Evolutionary conservation across 1,140 invertebrate species (phyloP).

Genomic region (Caenorhabditis briggsae): DNA sequence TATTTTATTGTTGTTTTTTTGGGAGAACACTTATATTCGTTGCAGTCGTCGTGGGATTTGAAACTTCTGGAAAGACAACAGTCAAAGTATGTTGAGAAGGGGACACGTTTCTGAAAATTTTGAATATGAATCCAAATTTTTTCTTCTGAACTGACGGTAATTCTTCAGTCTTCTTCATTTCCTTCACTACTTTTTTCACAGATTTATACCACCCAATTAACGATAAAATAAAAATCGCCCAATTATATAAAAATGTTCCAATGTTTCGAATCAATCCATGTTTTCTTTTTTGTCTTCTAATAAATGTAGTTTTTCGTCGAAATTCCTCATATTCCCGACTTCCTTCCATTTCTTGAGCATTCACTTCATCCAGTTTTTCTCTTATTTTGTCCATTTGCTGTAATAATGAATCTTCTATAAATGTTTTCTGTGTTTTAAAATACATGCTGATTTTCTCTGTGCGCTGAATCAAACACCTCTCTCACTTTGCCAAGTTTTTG

Average conservation of each 20-base stretch:
- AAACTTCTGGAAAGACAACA: not conserved
- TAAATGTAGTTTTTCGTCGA: not conserved
- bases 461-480: not conserved
- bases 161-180: not conserved
- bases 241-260: not conserved
- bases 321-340: constrained; percentile 21
- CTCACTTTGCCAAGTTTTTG: not conserved
- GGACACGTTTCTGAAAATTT: constrained; percentile 2
- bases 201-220: constrained; percentile 35
- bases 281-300: constrained; percentile 3
- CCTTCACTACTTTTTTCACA: not conserved
- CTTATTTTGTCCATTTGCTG: constrained; percentile 24
- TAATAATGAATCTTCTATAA: not conserved
- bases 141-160: not conserved
- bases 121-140: not conserved
- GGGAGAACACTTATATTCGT: not conserved
- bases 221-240: not conserved
- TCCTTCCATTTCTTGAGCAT: constrained; percentile 35
- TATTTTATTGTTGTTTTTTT: constrained; percentile 1
- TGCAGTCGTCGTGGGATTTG: not conserved
- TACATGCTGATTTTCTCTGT: not conserved
- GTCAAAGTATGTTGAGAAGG: constrained; percentile 31
- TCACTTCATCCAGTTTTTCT: constrained; percentile 34
- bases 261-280: constrained; percentile 10
- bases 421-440: not conserved